These are phyloP conservation scores for Aplidium turbinatum DNA, from an alignment of 23 tunicate species.

Conservation along the genomic window DNA sequence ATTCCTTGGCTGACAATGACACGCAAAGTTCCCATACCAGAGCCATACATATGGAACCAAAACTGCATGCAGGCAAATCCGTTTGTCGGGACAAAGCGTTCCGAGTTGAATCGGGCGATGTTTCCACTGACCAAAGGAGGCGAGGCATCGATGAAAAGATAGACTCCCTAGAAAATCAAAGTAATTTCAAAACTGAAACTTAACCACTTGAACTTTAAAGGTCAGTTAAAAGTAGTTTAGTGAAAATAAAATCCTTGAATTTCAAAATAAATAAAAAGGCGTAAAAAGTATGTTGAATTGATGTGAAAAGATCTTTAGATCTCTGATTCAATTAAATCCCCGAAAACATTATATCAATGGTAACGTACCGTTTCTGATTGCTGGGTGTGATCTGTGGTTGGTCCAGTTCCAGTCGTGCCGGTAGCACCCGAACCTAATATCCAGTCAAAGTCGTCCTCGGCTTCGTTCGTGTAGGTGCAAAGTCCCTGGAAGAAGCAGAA, in stretches of 20 bases:
- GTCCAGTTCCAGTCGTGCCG: constrained; percentile 47
- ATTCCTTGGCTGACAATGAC: constrained; percentile 60
- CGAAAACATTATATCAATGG: not conserved
- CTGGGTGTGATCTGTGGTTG: constrained; percentile 59
- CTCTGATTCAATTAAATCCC: not conserved
- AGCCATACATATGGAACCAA: constrained; percentile 79
- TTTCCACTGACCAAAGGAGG: constrained; percentile 27
- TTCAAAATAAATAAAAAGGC: not conserved
- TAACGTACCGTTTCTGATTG: constrained; percentile 29
- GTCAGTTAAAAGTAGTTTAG: not conserved
- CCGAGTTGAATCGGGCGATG: constrained; percentile 56
- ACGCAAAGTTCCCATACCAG: constrained; percentile 45
- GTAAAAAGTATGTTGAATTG: not conserved
- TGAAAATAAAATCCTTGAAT: not conserved
- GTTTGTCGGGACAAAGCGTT: constrained; percentile 64
- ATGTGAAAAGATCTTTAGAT: not conserved
- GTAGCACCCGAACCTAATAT: constrained; percentile 56
- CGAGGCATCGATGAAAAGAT: constrained; percentile 52
- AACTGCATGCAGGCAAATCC: constrained; percentile 66
- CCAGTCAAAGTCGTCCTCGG: constrained; percentile 74
- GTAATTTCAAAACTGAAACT: not conserved
- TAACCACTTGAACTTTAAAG: not conserved
- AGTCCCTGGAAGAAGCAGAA: constrained; percentile 30
- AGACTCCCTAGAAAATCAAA: constrained; percentile 57
- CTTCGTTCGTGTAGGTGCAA: constrained; percentile 69